Percentiles rank a stretch among this genome's conserved stretches.
These are phyloP conservation scores for Oegoconia quadripuncta DNA, from an alignment of 2,888 invertebrate species.

Conservation along the genomic window DNA sequence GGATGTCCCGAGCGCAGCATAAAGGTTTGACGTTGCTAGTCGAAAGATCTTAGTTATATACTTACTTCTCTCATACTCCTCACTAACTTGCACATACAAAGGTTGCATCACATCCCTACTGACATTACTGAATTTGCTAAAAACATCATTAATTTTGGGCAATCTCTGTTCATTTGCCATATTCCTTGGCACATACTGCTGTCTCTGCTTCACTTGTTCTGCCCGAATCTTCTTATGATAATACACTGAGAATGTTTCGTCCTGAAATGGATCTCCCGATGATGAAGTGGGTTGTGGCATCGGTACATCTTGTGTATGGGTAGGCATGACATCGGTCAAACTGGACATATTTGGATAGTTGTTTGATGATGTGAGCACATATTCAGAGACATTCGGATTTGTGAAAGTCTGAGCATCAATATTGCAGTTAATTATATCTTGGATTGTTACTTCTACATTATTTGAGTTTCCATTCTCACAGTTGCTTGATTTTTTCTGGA, in stretches of 20 bases:
- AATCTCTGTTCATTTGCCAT: conserved; percentile 19
- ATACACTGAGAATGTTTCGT: conserved; percentile 26
- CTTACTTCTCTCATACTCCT: conserved; percentile 43
- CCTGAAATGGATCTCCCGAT: no score
- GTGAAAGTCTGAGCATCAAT: conserved; percentile 17
- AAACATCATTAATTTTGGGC: conserved; percentile 49
- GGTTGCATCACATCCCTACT: conserved; percentile 34
- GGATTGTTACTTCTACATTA: conserved; percentile 28
- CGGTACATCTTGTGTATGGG: background rate
- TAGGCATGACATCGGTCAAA: background rate
- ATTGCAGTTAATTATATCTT: conserved; percentile 32
- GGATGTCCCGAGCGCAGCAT: no score
- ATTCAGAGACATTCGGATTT: conserved; percentile 10
- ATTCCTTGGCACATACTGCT: background rate
- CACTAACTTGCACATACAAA: conserved; percentile 43
- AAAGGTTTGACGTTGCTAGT: no score
- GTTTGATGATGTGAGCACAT: conserved; percentile 5
- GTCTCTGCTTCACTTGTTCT: conserved; percentile 28
- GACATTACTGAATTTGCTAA: conserved; percentile 37
- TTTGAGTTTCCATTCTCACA: no score
- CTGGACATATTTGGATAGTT: conserved; percentile 19
- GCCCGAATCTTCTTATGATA: conserved; percentile 48
- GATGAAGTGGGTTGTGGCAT: no score
- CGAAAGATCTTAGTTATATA: no score
- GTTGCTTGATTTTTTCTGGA: no score